These are phyloP conservation scores for Actenoides hombroni DNA, from an alignment of 2,113 vertebrate genomes.

Conservation along the genomic window DNA sequence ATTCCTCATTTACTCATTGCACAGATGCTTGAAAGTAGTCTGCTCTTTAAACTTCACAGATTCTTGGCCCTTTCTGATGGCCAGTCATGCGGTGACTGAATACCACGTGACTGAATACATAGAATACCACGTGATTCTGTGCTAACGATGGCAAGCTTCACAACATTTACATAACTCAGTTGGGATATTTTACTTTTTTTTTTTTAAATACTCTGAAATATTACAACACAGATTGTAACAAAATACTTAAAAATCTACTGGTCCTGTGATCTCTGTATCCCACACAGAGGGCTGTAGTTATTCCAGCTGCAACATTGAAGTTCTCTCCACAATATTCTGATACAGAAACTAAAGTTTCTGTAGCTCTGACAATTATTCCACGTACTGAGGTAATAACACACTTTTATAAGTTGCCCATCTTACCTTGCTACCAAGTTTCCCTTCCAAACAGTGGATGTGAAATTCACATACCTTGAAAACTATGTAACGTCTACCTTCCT, in stretches of 20 bases:
- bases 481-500: neutral
- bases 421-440: neutral
- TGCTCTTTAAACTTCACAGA: neutral
- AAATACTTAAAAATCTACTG: neutral
- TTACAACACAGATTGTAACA: neutral
- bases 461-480: neutral
- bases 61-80: neutral
- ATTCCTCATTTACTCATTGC: neutral
- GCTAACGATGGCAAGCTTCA: neutral
- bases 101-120: neutral
- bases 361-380: neutral
- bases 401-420: neutral
- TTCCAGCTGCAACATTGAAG: neutral
- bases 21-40: neutral
- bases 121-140: neutral
- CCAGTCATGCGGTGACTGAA: neutral
- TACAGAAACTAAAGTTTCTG: neutral
- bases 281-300: neutral
- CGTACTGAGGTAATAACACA: neutral
- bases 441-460: neutral
- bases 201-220: neutral
- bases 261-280: neutral
- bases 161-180: neutral
- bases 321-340: neutral
- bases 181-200: neutral